A percentile compares a stretch with the other conserved stretches of the same genome.
These are phyloP conservation scores for Paedocypris micromegethes DNA, from an alignment of 2,797 vertebrate genomes.

Conservation along the genomic window DNA sequence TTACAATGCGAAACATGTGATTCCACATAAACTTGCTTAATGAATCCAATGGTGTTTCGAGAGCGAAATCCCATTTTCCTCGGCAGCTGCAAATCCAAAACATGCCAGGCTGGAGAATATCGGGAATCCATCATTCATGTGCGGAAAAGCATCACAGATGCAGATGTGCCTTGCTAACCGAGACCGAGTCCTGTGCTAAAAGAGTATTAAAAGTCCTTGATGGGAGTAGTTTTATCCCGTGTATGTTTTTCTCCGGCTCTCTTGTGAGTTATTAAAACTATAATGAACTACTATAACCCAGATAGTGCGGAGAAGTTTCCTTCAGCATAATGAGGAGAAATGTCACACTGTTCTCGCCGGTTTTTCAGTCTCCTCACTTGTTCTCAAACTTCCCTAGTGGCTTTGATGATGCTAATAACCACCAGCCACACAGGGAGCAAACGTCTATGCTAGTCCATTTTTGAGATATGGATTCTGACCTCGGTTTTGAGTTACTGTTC, in stretches of 20 bases:
- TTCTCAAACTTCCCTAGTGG: conserved; percentile 49
- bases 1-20: conserved; percentile 14
- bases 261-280: conserved; percentile 34
- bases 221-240: conserved; percentile 4
- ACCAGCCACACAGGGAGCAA: conserved; percentile 36
- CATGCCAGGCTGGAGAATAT: conserved; percentile 8
- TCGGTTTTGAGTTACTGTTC: conserved; percentile 25
- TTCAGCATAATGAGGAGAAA: conserved; percentile 58
- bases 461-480: conserved; percentile 36
- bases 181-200: no score
- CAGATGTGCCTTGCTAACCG: conserved; percentile 8
- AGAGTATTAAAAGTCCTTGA: conserved; percentile 1
- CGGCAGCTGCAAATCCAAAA: conserved; percentile 22
- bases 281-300: conserved; percentile 41
- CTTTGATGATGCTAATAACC: conserved; percentile 55
- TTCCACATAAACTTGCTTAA: conserved; percentile 35
- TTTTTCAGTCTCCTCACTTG: conserved; percentile 51
- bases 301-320: conserved; percentile 40
- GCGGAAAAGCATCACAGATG: background rate
- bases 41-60: conserved; percentile 27
- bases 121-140: conserved; percentile 7
- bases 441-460: conserved; percentile 23
- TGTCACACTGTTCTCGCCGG: conserved; percentile 53
- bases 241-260: background rate
- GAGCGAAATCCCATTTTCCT: conserved; percentile 17